Evolutionary conservation across 2,797 vertebrate species (phyloP), one percentile per base, ranked within the genome.

Genomic region (Natrix natrix): DNA sequence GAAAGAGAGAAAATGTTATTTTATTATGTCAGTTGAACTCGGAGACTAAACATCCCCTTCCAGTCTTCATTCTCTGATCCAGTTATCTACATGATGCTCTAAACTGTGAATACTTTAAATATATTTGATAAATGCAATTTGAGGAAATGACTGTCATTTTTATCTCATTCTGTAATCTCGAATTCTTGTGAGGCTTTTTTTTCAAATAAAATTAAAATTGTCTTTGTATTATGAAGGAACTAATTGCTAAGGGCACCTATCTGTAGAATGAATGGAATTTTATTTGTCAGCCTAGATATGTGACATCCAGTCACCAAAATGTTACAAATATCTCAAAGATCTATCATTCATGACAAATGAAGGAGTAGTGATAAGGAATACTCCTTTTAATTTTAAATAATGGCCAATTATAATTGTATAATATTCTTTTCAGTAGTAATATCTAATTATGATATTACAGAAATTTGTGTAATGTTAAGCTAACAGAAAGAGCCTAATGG

Each of bases 401-500:
- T 94, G 26, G 28, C 32, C 83, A 95, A 78, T 95, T 96, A 97
- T 94, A 95, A 89, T 92, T 92, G 37, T 91, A 28, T 69, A 92
- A 90, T 96, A 96, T 92, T 96, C 24, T 74, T 97, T 96, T 92
- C 86, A 89, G 43, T 90, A 92, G 87, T 63, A 95, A 88, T 87
- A 92, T 95, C 91, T 97, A 97, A 97, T 96, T 96, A 96, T 97
- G 83, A 69, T 86, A 95, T 96, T 97, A 95, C 63, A 96, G 96
- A 96, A 96, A 96, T 63, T 92, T 97, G 89, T 94, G 59, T 94
- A 95, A 95, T 96, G 92, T 96, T 96, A 96, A 97, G 92, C 93
- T 97, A 97, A 95, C 93, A 97, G 92, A 60, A 86, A 96, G 32
- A 95, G 17, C 24, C 10, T 96, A 96, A 96, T 94, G 52, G 87